Evolutionary conservation across 2,888 invertebrate genomes (phyloP), one percentile per base, ranked within the genome.

Genomic region (Euphydryas editha): DNA sequence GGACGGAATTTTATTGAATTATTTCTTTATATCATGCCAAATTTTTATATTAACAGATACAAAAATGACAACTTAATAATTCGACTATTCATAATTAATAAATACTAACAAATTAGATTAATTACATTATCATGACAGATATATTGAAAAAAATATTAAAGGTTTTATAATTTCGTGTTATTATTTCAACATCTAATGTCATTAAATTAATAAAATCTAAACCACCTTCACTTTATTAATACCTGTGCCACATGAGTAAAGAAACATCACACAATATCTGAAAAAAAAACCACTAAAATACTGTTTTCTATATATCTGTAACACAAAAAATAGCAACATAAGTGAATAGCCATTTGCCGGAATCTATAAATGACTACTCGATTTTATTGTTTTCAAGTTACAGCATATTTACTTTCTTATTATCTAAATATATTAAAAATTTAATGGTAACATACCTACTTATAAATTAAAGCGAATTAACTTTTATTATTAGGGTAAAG

Each of bases 401-500:
- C 65, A 69, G 69, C 65, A 68, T 60, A 51, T 54, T 44, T n/a
- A n/a, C 42, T 62, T 64, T 17, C 57, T 65, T 70, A 68, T 44
- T 15, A 54, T 58, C 68, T 70, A 70, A 56, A 56, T 59, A 49
- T 37, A 62, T 56, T 62, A 51, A 66, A 67, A 65, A 59, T 17
- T 20, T 59, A 44, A 57, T 66, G 65, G 68, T 70, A 70, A 68
- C 70, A 56, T 70, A 70, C 68, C 70, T 70, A 70, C 70, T 70
- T 68, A 70, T 67, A 39, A 62, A 61, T 60, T 17, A 56, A 49
- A 65, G 65, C 70, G 44, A 62, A 56, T 68, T 59, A 58, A 67
- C 46, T 30, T 62, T 62, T 55, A 55, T 30, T 58, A 66, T 36
- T 63, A 47, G 59, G 59, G 47, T 59, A 59, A 67, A 63, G 63